Evolutionary conservation across 2,888 invertebrate species (phyloP), one percentile per base, ranked within the genome.

Genomic region (Hyles lineata): DNA sequence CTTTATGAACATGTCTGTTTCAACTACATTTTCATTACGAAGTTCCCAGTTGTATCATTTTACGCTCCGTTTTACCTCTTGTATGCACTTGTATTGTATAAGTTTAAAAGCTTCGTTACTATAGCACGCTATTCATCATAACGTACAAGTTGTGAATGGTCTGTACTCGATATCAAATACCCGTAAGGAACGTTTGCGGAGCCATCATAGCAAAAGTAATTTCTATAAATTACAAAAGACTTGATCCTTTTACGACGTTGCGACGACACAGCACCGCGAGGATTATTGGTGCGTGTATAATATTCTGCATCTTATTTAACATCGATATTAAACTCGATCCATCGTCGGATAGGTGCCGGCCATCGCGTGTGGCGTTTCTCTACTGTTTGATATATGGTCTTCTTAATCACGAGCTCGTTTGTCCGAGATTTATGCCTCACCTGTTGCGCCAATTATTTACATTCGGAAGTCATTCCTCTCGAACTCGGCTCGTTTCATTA

Each of bases 381-480:
- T 84, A 85, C 86, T 79, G 85, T 88, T 55, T 92, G 90, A 93
- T 92, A 89, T 91, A 92, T 86, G 84, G 85, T 79, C 86, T 88
- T 90, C 89, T 91, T 92, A 93, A 93, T 93, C 92, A 90, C 88
- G 83, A 85, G 82, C 87, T 90, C 88, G 89, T 90, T 89, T 86
- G 87, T 89, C 80, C 79, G 84, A 90, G 91, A 92, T 92, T 92
- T 92, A 92, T 93, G 87, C 81, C 85, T 86, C 91, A 93, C 92
- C 91, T 92, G 92, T 93, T 92, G 90, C 87, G 90, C 90, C 90
- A 92, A 92, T 91, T 92, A 92, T 91, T 92, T 90, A 91, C 90
- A 89, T 90, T 90, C 88, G 86, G 89, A 90, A 90, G 89, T 89
- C 84, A 88, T 92, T 89, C 82, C 83, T 90, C 85, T 78, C 75